Evolutionary conservation across 1,140 invertebrate genomes (phyloP), one percentile per base, ranked within the genome.

Genomic region (Zaprionus taronus): DNA sequence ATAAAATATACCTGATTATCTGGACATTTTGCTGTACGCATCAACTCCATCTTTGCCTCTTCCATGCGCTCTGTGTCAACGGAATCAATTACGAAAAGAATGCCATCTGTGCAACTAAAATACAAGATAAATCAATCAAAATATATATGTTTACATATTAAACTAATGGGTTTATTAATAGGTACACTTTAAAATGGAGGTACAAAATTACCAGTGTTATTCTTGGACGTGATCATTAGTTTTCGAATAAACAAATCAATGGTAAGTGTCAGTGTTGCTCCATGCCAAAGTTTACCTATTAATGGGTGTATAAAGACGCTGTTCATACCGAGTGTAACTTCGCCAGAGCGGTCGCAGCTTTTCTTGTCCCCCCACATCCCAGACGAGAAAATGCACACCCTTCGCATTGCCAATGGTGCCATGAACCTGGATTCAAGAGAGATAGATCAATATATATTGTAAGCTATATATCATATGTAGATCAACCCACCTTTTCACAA

Each of bases 351-450:
- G 97, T 53, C 97, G 94, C 51, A 99, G 94, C 93, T 99, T 99
- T 93, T 99, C 98, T 83, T 98, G 97, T 22, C 98, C 98, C 22
- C 97, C 97, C 6, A 98, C 97, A 93, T 99, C 97, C 97, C 98
- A 98, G 12, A 98, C 97, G 7, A 98, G 95, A 93, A 98, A 98
- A 87, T 96, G 97, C 57, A 97, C 94, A 92, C 95, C 96, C 93
- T 96, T 96, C 15, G 96, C 96, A 92, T 96, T 96, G 28, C 96
- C 96, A 57, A 96, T 94, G 66, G 95, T 95, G 49, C 96, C 96
- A 82, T 96, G 92, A 28, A 93, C 81, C 91, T 51, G 20, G 3
- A 20, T 51, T 92, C 28, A 7, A 34, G 14, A 51, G 51, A 53
- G 4, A 17, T 51, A n/a, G 58, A 31, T 38, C 22, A 64, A 47